Conservation (phyloP, 2,797 vertebrate genomes). For the Lophius americanus region DNA sequence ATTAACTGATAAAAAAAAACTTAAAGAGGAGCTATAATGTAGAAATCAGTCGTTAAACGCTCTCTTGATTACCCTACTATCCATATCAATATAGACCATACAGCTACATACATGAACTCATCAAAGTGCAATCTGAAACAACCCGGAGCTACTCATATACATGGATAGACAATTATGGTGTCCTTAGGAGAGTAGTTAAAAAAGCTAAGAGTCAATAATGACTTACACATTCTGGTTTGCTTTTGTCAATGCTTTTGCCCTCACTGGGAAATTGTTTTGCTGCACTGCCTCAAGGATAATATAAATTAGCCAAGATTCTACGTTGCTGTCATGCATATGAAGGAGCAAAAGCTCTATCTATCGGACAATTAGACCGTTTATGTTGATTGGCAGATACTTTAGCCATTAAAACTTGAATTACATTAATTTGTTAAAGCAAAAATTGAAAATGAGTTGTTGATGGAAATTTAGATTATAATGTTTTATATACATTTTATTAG, state of each 20-base stretch:
- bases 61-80: constrained; percentile 41
- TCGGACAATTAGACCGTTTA: constrained; percentile 59
- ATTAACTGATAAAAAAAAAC: neutral
- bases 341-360: constrained; percentile 44
- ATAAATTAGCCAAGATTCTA: constrained; percentile 70
- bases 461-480: constrained; percentile 25
- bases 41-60: constrained; percentile 37
- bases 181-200: constrained; percentile 80
- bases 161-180: constrained; percentile 72
- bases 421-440: constrained; percentile 41
- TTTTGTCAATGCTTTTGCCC: constrained; percentile 67
- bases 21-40: constrained; percentile 19
- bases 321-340: constrained; percentile 59
- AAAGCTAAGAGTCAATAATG: constrained; percentile 80
- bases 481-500: constrained; percentile 23
- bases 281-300: constrained; percentile 73
- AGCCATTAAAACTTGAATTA: constrained; percentile 42
- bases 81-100: constrained; percentile 40
- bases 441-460: constrained; percentile 30
- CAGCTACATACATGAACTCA: constrained; percentile 63
- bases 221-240: constrained; percentile 77
- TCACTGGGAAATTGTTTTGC: constrained; percentile 72
- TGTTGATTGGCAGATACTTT: constrained; percentile 27
- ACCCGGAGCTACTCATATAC: constrained; percentile 72
- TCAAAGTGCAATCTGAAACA: constrained; percentile 71